Evolutionary conservation across 2,888 invertebrate species (phyloP).

Genomic region (Xestia c-nigrum): DNA sequence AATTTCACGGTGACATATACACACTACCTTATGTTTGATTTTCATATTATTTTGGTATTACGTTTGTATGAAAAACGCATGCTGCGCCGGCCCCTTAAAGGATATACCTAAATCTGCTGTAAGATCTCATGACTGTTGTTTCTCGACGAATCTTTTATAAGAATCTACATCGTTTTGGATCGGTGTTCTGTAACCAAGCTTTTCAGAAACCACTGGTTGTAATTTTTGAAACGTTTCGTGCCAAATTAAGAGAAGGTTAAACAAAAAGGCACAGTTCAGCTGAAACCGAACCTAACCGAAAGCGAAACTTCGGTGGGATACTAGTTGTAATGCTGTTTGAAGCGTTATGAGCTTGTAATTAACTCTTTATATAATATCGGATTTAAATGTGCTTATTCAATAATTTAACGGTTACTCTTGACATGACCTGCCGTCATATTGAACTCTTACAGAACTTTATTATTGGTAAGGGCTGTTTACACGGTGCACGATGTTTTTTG

Average conservation of each 20-base stretch:
- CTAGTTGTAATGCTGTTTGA: background rate
- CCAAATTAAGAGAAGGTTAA: slow-evolving; percentile 22
- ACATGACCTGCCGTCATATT: too few relatives aligned
- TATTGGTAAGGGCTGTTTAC: background rate
- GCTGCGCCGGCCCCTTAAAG: too few relatives aligned
- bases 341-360: background rate
- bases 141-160: background rate
- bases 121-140: slow-evolving; percentile 5
- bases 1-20: too few relatives aligned
- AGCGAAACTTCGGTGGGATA: background rate
- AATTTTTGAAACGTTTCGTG: slow-evolving; percentile 8
- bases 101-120: background rate
- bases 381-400: background rate
- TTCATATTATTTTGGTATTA: too few relatives aligned
- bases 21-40: too few relatives aligned
- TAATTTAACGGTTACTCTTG: background rate
- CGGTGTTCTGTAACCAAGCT: background rate
- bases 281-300: background rate
- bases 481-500: too few relatives aligned
- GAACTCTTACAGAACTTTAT: background rate
- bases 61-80: too few relatives aligned
- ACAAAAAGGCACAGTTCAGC: background rate
- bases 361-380: background rate
- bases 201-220: slow-evolving; percentile 7
- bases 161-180: background rate